Base-by-base conservation (phyloP, 2,113 vertebrate species). In the Rissa tridactyla region DNA sequence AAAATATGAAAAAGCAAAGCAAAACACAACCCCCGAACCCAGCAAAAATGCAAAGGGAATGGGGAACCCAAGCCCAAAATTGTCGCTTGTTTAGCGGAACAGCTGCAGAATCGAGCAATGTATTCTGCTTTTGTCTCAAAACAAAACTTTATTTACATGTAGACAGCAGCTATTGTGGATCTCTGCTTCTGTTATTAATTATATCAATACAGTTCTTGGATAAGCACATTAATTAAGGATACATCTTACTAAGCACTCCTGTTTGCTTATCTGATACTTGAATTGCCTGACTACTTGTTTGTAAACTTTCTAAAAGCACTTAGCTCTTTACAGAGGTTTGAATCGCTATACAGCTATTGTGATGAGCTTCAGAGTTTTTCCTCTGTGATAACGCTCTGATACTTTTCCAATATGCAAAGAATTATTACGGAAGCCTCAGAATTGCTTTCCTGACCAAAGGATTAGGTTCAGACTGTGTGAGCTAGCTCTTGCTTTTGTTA, bases 101-200 rank as follows among this genome's bases (percentile, higher is more conserved):
- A 88, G 32, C 66, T 93, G 49, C 42, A 84, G 44, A 86, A 76
- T 78, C 0, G 0, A 61, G 30, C 34, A 34, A 5, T 32, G n/a
- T 60, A 29, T 61, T 83, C 61, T 86, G 36, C 25, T 91, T 92
- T 92, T 92, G 65, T 82, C 57, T 93, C 30, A 40, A 77, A 78
- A 15, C 40, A 66, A 61, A 79, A 57, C 15, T 87, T 78, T 55
- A 65, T 79, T 90, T 87, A 65, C 40, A 29, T 58, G 51, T 66
- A 92, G 85, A 34, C 58, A 92, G 38, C 62, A 79, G 30, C 52
- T 88, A 30, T 78, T 88, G 36, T 89, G 65, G 19, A 4, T 60
- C 40, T 79, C 26, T 82, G 27, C 57, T 82, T 94, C 58, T 89
- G 44, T 84, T 94, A 91, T 82, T 92, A 94, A 86, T 91, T 91